Conservation (phyloP, 2,888 invertebrate species). For the Exephanes ischioxanthus region DNA sequence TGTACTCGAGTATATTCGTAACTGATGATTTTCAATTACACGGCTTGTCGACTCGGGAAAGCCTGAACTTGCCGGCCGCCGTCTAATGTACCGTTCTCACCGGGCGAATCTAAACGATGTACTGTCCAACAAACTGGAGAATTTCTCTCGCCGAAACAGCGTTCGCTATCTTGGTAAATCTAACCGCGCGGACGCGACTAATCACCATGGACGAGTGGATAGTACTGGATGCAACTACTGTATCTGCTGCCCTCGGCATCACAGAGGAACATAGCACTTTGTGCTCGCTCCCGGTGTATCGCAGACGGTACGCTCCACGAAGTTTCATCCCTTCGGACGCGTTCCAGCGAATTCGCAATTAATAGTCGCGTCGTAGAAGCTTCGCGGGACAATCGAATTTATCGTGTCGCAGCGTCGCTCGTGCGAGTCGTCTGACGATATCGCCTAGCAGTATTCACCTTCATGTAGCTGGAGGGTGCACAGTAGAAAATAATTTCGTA, state of each 20-base stretch:
- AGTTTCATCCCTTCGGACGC: constrained; percentile 68
- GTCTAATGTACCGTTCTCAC: background rate
- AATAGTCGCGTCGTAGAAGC: constrained; percentile 67
- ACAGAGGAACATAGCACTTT: background rate
- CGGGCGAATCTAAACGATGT: background rate
- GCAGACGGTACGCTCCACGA: constrained; percentile 24
- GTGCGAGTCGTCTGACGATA: constrained; percentile 17
- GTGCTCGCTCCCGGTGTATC: background rate
- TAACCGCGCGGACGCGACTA: background rate
- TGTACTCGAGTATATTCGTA: background rate
- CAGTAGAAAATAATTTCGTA: too few relatives aligned
- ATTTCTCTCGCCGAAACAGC: background rate
- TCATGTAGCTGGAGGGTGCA: background rate
- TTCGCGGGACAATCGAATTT: constrained; percentile 73
- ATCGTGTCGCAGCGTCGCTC: constrained; percentile 56
- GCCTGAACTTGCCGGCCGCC: background rate
- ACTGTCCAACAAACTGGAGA: background rate
- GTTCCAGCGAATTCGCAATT: constrained; percentile 72
- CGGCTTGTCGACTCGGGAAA: constrained; percentile 42
- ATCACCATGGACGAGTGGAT: background rate
- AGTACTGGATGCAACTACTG: background rate
- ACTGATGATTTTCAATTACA: constrained; percentile 67
- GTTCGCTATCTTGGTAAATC: background rate
- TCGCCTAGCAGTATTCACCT: background rate
- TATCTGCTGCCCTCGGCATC: background rate